Evolutionary conservation across 1,140 invertebrate species (phyloP), one percentile per base, ranked within the genome.

Genomic region (Palaemon carinicauda): DNA sequence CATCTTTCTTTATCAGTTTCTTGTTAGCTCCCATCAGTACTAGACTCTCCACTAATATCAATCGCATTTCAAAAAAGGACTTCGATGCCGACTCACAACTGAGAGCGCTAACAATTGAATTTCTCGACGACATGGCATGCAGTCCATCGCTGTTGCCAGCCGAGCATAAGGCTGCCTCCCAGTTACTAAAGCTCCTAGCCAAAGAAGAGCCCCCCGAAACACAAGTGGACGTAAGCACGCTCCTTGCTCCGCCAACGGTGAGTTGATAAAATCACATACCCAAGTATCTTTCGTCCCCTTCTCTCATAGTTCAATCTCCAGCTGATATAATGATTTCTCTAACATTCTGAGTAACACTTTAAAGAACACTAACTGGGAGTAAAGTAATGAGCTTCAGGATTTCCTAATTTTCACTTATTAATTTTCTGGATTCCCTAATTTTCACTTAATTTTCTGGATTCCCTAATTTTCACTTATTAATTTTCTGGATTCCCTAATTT

Each of bases 51-150:
- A 21, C 41, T 77, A 27, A 41, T 12, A 4, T 27, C 24, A 7
- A 12, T n/a, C 19, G 50, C 7, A 41, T 21, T n/a, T 79, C 54
- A 31, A 88, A 89, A 91, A 93, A 97, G 92, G 96, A 97, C 91
- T 98, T 98, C 92, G 96, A 97, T 92, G 93, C 94, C 29, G 95
- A 97, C 90, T 92, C 93, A 15, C 93, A 94, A 82, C 92, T 98
- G 33, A 95, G 96, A 79, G 94, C 94, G 41, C 91, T 96, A 88
- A 96, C 96, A 0, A 95, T 96, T 80, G 95, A 96, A 89, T 97
- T 98, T 91, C 92, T 98, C 21, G 96, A 98, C 88, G 97, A 98
- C 90, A 96, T 98, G 87, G 94, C 96, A 52, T 95, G 94, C 89
- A 96, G 95, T 90, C 95, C 95, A 0, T 96, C 96, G 89, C 91